Evolutionary conservation across 2,113 vertebrate species (phyloP).

Genomic region (Pachycephala philippinensis): DNA sequence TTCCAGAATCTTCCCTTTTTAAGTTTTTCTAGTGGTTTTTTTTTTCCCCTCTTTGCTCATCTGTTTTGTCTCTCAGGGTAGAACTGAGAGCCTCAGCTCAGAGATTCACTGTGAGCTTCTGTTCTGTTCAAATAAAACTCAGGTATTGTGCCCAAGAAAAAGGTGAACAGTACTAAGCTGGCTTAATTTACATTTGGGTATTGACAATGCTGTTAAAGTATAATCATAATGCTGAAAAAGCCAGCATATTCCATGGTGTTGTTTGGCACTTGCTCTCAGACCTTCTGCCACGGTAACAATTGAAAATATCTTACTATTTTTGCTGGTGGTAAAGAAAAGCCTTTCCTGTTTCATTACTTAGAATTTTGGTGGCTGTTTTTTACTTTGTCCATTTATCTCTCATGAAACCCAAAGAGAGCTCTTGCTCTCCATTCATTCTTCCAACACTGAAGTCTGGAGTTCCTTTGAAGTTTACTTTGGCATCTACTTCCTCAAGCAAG

Average conservation of each 20-base stretch:
- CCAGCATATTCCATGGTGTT: neutral
- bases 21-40: neutral
- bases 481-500: slow-evolving; percentile 69
- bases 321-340: neutral
- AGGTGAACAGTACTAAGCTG: neutral
- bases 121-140: neutral
- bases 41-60: neutral
- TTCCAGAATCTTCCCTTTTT: slow-evolving; percentile 12
- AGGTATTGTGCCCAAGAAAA: slow-evolving; percentile 3
- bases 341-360: neutral
- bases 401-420: slow-evolving; percentile 52
- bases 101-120: neutral
- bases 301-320: neutral
- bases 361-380: slow-evolving; percentile 9
- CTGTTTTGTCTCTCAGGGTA: neutral
- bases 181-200: neutral
- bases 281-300: neutral
- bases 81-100: neutral
- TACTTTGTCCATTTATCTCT: slow-evolving; percentile 36
- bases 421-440: neutral
- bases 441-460: slow-evolving; percentile 42
- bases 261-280: slow-evolving; percentile 53
- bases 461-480: slow-evolving; percentile 57
- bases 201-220: neutral
- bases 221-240: neutral